A percentile compares a stretch with the other conserved stretches of the same genome.
Conservation (phyloP, 2,888 invertebrate species). For the Folsomia candida region DNA sequence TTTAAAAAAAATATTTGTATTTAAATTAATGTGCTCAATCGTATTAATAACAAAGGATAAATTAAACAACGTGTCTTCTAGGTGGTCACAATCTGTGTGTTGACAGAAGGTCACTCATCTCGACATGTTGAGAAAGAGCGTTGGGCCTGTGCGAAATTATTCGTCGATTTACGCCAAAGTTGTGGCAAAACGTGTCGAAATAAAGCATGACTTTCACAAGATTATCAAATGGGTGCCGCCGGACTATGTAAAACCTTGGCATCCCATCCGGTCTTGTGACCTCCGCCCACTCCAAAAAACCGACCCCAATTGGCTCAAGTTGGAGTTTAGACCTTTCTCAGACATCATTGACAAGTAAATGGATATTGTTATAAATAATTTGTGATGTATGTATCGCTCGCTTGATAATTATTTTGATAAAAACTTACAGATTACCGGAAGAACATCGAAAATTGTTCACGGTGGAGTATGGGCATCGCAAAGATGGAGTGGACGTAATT, state of each 20-base stretch:
- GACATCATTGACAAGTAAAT: conserved; percentile 36
- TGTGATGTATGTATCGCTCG: not conserved
- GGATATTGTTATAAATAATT: too few species aligned
- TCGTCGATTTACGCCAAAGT: not conserved
- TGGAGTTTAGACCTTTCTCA: conserved; percentile 56
- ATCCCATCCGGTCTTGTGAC: conserved; percentile 71
- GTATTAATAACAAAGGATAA: too few species aligned
- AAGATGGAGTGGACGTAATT: conserved; percentile 31
- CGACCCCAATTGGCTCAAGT: conserved; percentile 58
- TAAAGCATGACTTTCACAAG: conserved; percentile 42
- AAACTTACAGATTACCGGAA: conserved; percentile 43
- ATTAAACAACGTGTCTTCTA: too few species aligned
- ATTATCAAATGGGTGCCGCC: conserved; percentile 74
- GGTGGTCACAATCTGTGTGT: too few species aligned
- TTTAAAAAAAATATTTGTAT: too few species aligned
- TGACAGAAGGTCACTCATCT: too few species aligned
- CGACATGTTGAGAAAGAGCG: not conserved
- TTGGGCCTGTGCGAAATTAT: not conserved
- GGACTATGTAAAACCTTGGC: conserved; percentile 64
- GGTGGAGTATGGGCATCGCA: conserved; percentile 32
- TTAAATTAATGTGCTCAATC: too few species aligned
- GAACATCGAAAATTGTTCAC: conserved; percentile 43
- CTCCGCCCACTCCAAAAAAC: conserved; percentile 61
- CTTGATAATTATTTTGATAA: too few species aligned
- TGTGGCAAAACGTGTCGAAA: not conserved